Evolutionary conservation across 2,888 invertebrate species (phyloP).

Genomic region (Prosapia bicincta): DNA sequence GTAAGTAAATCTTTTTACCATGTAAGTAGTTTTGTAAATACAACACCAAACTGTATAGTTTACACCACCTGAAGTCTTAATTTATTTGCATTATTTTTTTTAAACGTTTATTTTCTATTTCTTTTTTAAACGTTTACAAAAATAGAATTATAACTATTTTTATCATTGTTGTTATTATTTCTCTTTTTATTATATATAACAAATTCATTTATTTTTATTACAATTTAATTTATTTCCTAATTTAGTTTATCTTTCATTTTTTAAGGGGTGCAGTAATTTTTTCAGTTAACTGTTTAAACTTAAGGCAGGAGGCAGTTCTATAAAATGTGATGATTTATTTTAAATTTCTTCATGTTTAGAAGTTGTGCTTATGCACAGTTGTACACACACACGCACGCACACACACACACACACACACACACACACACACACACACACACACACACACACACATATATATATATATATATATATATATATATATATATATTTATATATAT

Average conservation of each 20-base stretch:
- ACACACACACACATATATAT: no score
- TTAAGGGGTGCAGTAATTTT: no score
- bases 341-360: no score
- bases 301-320: no score
- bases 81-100: no score
- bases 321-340: constrained; percentile 9
- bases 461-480: constrained; percentile 3
- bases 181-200: not conserved
- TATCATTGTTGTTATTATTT: not conserved
- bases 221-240: not conserved
- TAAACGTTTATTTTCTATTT: not conserved
- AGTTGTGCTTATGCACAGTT: no score
- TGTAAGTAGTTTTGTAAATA: not conserved
- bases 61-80: not conserved
- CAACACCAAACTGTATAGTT: not conserved
- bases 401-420: no score
- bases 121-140: not conserved
- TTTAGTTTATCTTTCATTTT: no score
- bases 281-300: no score
- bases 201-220: not conserved
- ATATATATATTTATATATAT: no score
- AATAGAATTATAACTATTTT: not conserved
- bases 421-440: no score
- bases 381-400: no score
- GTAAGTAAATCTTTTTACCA: not conserved